Evolutionary conservation across 2,797 vertebrate genomes (phyloP).

Genomic region (Semaprochilodus insignis): DNA sequence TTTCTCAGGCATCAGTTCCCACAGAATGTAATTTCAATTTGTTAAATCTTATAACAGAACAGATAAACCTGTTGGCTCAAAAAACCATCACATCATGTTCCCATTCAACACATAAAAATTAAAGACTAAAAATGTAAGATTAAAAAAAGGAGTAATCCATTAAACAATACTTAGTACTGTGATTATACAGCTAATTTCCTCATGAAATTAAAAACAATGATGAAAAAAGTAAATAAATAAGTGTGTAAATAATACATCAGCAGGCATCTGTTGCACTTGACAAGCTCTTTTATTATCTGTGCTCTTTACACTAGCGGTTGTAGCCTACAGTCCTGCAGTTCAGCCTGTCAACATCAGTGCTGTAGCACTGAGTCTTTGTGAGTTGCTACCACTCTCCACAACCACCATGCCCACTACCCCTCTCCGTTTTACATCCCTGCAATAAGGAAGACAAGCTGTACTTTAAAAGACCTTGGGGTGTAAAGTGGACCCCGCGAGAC

Average conservation of each 20-base stretch:
- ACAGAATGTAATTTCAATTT: no score
- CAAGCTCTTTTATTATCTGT: background rate
- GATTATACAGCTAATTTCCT: background rate
- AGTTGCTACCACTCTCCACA: slow-evolving; percentile 30
- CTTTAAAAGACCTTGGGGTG: slow-evolving; percentile 64
- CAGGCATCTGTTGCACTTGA: background rate
- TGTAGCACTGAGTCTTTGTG: slow-evolving; percentile 46
- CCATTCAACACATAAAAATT: no score
- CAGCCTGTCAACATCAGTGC: background rate
- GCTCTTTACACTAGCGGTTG: background rate
- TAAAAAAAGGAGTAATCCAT: no score
- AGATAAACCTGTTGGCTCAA: no score
- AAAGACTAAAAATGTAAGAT: no score
- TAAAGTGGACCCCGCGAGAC: slow-evolving; percentile 65
- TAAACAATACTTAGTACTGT: background rate
- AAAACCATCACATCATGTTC: no score
- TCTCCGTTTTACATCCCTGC: slow-evolving; percentile 48
- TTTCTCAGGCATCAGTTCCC: no score
- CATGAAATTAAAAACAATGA: background rate
- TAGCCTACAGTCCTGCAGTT: background rate
- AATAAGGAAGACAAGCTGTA: slow-evolving; percentile 51
- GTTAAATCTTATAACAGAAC: no score
- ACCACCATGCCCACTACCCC: slow-evolving; percentile 27
- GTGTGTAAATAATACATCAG: background rate
- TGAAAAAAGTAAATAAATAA: background rate